Conservation (phyloP, 1,140 invertebrate genomes). For the Drosophila novamexicana region DNA sequence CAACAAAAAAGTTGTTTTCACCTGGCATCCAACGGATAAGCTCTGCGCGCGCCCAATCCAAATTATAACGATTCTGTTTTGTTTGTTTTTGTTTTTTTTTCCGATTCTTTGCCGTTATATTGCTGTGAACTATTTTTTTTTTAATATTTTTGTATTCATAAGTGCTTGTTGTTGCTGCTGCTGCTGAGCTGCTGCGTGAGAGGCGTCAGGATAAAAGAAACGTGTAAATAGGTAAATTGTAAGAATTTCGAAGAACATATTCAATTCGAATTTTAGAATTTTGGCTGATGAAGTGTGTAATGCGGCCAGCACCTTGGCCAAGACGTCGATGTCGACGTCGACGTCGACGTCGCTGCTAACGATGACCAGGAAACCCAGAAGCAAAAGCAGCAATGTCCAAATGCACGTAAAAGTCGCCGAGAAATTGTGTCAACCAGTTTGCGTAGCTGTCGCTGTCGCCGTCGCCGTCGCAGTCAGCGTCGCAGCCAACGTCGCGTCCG, state of each 20-base stretch:
- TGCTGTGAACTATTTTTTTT: conserved; percentile 23
- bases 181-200: neutral
- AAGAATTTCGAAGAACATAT: neutral
- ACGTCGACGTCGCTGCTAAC: neutral
- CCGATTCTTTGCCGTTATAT: conserved; percentile 17
- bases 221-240: conserved; percentile 27
- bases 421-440: conserved; percentile 81
- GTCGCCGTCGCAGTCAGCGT: neutral
- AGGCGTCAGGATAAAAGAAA: conserved; percentile 27
- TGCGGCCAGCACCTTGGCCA: conserved; percentile 41
- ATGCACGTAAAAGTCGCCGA: conserved; percentile 73
- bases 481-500: neutral
- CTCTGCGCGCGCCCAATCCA: conserved; percentile 44
- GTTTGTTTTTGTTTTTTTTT: conserved; percentile 35
- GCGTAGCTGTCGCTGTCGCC: neutral
- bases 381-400: conserved; percentile 54
- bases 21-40: neutral
- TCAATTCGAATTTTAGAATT: neutral
- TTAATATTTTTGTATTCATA: conserved; percentile 10
- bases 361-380: conserved; percentile 47
- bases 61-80: conserved; percentile 2
- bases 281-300: conserved; percentile 9
- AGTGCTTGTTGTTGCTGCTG: conserved; percentile 22
- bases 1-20: neutral
- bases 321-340: neutral